Evolutionary conservation across 2,113 vertebrate genomes (phyloP).

Genomic region (Forbesichthys agassizii): DNA sequence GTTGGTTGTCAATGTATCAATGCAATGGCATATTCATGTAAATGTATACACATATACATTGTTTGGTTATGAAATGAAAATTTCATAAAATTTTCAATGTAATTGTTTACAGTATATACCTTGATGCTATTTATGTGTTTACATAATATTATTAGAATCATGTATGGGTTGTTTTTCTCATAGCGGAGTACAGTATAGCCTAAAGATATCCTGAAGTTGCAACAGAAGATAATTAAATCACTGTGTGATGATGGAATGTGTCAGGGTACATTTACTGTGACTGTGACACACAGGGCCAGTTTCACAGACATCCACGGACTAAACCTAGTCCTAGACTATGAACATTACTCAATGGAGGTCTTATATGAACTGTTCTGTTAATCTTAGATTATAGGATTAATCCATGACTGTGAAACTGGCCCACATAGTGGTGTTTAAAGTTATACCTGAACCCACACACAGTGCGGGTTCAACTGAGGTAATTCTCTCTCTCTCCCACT

Average conservation of each 20-base stretch:
- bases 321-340: too few species aligned
- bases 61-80: too few species aligned
- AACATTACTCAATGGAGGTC: too few species aligned
- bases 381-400: too few species aligned
- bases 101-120: background rate
- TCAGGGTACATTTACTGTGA: constrained; percentile 15
- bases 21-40: too few species aligned
- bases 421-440: too few species aligned
- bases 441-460: background rate
- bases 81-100: too few species aligned
- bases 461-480: constrained; percentile 13
- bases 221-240: constrained; percentile 45
- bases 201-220: constrained; percentile 16
- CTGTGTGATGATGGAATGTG: constrained; percentile 16
- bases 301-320: too few species aligned
- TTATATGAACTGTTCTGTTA: too few species aligned
- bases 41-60: too few species aligned
- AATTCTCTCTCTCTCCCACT: background rate
- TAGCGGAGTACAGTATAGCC: constrained; percentile 41
- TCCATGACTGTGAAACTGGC: too few species aligned
- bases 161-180: constrained; percentile 5
- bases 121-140: constrained; percentile 44
- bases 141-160: constrained; percentile 29
- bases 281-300: background rate
- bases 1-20: background rate